Percentiles rank a stretch among this genome's conserved stretches.
These are phyloP conservation scores for Nasonia oneida DNA, from an alignment of 2,888 invertebrate species.

Conservation along the genomic window DNA sequence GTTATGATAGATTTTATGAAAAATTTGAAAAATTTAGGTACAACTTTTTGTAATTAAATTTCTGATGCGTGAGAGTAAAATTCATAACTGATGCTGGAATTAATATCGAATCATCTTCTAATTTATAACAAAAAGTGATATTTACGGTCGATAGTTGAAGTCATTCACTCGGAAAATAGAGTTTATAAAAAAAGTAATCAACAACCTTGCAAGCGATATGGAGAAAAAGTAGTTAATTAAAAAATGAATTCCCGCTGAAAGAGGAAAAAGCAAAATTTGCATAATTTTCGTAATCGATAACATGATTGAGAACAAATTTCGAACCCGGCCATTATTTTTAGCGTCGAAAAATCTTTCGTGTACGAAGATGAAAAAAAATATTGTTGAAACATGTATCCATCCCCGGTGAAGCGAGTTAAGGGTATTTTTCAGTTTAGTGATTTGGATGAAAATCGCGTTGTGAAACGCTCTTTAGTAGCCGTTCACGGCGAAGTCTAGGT, in stretches of 20 bases:
- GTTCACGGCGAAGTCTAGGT: not conserved
- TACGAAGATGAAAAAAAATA: not conserved
- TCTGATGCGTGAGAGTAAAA: not conserved
- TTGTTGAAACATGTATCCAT: not conserved
- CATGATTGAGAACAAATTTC: not conserved
- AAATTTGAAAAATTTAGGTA: not conserved
- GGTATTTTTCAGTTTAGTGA: slow-evolving; percentile 59
- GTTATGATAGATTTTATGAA: not conserved
- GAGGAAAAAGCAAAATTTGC: too few species aligned
- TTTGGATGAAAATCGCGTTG: slow-evolving; percentile 60
- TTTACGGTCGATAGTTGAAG: not conserved
- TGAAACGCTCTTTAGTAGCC: slow-evolving; percentile 44
- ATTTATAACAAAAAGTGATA: not conserved
- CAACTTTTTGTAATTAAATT: not conserved
- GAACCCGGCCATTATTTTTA: not conserved
- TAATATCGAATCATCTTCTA: too few species aligned
- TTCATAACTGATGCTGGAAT: too few species aligned
- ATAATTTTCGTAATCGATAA: too few species aligned
- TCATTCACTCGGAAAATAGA: slow-evolving; percentile 24
- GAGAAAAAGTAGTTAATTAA: slow-evolving; percentile 3
- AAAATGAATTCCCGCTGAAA: not conserved
- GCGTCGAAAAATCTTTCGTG: not conserved
- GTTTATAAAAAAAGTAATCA: slow-evolving; percentile 8
- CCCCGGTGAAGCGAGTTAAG: slow-evolving; percentile 2
- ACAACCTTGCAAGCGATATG: not conserved